These are phyloP conservation scores for Zingel zingel DNA, from an alignment of 2,113 vertebrate genomes.

Conservation along the genomic window DNA sequence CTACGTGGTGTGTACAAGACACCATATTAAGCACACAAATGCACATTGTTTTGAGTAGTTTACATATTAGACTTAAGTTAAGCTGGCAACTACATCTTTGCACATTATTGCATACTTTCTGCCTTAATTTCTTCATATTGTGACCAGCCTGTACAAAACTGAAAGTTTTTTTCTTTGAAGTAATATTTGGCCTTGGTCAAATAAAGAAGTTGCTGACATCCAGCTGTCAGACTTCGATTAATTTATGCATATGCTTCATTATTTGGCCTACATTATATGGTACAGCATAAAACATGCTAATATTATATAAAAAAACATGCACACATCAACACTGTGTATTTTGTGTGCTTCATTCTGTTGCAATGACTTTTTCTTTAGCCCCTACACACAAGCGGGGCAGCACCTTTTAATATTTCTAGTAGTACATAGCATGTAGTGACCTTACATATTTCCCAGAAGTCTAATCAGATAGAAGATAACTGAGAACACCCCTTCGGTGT, in stretches of 20 bases:
- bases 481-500: too few relatives aligned
- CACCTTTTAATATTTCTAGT: too few relatives aligned
- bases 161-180: neutral
- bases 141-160: conserved; percentile 2
- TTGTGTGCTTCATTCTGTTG: conserved; percentile 25
- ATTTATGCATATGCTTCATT: conserved; percentile 30
- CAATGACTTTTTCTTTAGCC: neutral
- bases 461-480: too few relatives aligned
- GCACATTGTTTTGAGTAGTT: conserved; percentile 25
- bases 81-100: neutral
- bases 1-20: conserved; percentile 11
- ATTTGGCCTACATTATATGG: conserved; percentile 3
- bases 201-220: neutral
- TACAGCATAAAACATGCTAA: neutral
- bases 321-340: conserved; percentile 2
- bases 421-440: too few relatives aligned
- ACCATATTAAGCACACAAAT: conserved; percentile 32
- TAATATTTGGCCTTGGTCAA: neutral
- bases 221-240: neutral
- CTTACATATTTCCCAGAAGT: too few relatives aligned
- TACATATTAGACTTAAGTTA: neutral
- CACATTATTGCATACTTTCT: conserved; percentile 28
- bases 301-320: neutral
- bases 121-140: neutral
- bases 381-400: neutral